Conservation (phyloP, 2,888 invertebrate genomes). For the Parnassius orleans region DNA sequence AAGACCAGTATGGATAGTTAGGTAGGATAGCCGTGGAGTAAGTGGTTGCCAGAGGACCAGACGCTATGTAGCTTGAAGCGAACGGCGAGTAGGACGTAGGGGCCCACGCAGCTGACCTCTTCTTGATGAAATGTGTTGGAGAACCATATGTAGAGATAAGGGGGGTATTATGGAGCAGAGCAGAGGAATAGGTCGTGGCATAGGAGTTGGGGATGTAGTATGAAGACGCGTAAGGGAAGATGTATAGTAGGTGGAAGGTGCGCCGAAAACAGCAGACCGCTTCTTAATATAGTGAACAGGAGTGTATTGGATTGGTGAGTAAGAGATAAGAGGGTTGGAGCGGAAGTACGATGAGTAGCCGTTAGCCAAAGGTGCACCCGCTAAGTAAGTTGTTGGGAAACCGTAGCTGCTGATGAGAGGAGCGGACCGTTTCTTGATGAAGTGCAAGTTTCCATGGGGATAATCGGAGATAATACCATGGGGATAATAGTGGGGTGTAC, state of each 20-base stretch:
- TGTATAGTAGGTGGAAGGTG: slow-evolving; percentile 27
- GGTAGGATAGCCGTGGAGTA: slow-evolving; percentile 33
- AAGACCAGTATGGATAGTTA: slow-evolving; percentile 37
- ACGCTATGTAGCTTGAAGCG: slow-evolving; percentile 40
- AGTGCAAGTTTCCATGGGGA: slow-evolving; percentile 26
- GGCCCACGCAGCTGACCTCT: slow-evolving; percentile 53
- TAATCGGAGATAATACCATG: slow-evolving; percentile 26
- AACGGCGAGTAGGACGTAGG: slow-evolving; percentile 38
- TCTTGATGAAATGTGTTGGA: slow-evolving; percentile 55
- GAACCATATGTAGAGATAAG: slow-evolving; percentile 33
- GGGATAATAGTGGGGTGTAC: slow-evolving; percentile 41
- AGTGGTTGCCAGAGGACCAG: slow-evolving; percentile 35
- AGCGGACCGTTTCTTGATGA: slow-evolving; percentile 40
- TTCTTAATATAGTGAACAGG: slow-evolving; percentile 37
- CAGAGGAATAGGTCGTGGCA: neutral
- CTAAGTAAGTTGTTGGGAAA: slow-evolving; percentile 32
- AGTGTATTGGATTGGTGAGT: neutral
- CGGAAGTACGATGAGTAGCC: slow-evolving; percentile 2
- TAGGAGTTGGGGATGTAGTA: neutral
- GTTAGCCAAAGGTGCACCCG: neutral
- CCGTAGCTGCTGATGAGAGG: slow-evolving; percentile 39
- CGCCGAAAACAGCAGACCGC: slow-evolving; percentile 37
- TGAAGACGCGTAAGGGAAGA: no score
- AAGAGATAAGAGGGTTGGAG: neutral
- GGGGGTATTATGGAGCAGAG: slow-evolving; percentile 10